These are phyloP conservation scores for Enteromius anoplus DNA, from an alignment of 2,797 vertebrate genomes.

Conservation along the genomic window DNA sequence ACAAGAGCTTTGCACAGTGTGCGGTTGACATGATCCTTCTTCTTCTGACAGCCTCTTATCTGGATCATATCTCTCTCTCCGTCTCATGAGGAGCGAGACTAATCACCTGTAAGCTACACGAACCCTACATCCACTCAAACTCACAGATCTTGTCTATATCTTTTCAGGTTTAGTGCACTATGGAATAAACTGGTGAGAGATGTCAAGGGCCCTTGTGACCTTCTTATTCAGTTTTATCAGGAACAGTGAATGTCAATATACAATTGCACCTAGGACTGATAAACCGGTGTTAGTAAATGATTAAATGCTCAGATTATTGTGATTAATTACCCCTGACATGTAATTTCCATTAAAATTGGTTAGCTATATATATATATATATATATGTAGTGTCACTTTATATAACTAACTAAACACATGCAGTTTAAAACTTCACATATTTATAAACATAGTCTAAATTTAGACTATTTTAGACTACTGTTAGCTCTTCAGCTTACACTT, in stretches of 20 bases:
- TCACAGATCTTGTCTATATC: background rate
- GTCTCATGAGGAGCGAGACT: slow-evolving; percentile 24
- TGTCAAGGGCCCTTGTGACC: background rate
- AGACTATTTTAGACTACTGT: no score
- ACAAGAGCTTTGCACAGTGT: slow-evolving; percentile 1
- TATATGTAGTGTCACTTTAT: no score
- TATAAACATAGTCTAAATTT: no score
- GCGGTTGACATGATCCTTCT: slow-evolving; percentile 32
- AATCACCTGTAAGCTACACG: slow-evolving; percentile 45
- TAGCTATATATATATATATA: no score
- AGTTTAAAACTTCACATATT: no score
- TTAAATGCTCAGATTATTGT: background rate
- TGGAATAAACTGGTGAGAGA: background rate
- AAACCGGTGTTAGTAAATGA: slow-evolving; percentile 9
- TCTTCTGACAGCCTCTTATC: slow-evolving; percentile 19
- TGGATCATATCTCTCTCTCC: slow-evolving; percentile 23
- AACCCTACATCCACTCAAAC: slow-evolving; percentile 31
- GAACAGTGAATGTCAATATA: background rate
- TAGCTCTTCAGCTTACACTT: no score
- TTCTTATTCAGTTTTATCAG: slow-evolving; percentile 14
- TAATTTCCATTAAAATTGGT: no score
- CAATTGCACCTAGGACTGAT: slow-evolving; percentile 13
- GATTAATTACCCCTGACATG: no score
- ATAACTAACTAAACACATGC: no score
- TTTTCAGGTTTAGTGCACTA: background rate